Evolutionary conservation across 2,888 invertebrate genomes (phyloP), one percentile per base, ranked within the genome.

Genomic region (Platycheirus rosarum): DNA sequence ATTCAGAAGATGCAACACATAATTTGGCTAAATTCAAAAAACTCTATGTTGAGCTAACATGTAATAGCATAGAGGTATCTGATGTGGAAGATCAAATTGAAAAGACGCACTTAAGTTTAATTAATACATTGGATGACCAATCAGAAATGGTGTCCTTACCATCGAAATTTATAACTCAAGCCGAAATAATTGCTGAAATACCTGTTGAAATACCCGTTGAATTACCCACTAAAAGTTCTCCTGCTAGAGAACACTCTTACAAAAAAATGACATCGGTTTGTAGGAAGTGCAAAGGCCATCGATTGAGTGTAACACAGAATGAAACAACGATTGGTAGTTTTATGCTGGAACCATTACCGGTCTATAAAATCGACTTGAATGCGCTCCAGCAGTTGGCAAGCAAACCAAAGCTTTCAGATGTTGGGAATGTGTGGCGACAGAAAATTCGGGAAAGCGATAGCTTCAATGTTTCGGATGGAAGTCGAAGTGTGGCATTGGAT

Each of bases 241-340:
- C 35, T 20, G 8, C 13, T 18, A 8, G 7, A 5, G 11, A n/a
- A 2, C 13, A 11, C 11, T 53, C n/a, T n/a, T n/a, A n/a, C 0
- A 62, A 66, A 51, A 32, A 53, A 9, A 44, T 40, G 1, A 2
- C 77, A 11, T 77, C 82, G 23, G 68, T 82, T 20, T 82, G 82
- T n/a, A 48, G 57, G 16, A 82, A 77, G 14, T 82, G 82, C 23
- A 62, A 73, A 35, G 53, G 71, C 3, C 35, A 68, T 44, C 62
- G 62, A 2, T 37, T 48, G 11, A 71, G 66, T 37, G 29, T 35
- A 14, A 68, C 76, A n/a, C 71, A 53, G 7, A 73, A 82, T 16
- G 82, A 82, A 1, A 82, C 82, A 7, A 77, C 82, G 5, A 63
- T 82, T 55, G 63, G 68, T 0, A 77, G 73, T 32, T 82, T 82